A percentile compares a stretch with the other conserved stretches of the same genome.
Evolutionary conservation across 2,888 invertebrate species (phyloP).

Genomic region (Holacanthella duospinosa): DNA sequence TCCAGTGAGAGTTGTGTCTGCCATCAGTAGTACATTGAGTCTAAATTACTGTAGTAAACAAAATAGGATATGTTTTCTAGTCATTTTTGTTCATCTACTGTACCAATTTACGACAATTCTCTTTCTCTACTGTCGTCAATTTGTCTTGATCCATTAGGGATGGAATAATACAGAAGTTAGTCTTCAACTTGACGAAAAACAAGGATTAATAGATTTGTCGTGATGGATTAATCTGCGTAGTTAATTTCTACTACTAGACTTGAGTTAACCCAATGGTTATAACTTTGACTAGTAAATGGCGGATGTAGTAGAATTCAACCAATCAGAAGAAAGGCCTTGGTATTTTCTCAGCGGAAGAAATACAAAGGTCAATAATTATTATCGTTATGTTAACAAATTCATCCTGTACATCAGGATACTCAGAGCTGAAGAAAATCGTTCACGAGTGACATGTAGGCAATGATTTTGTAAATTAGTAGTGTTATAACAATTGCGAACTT

Average conservation of each 20-base stretch:
- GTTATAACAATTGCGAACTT: conserved; percentile 8
- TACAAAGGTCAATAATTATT: neutral
- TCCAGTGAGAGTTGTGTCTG: no score
- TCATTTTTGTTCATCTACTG: neutral
- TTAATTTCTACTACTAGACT: no score
- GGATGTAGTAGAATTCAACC: no score
- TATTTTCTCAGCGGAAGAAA: neutral
- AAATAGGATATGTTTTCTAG: neutral
- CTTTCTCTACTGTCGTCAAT: neutral
- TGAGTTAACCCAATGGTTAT: no score
- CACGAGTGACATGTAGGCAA: no score
- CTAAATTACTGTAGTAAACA: neutral
- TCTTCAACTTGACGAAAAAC: no score
- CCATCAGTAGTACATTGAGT: no score
- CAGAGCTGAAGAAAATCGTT: no score
- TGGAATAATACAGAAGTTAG: no score
- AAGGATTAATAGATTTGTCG: neutral
- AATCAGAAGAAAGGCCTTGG: neutral
- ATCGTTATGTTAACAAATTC: conserved; percentile 6
- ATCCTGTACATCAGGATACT: conserved; percentile 11
- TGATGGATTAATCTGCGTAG: neutral
- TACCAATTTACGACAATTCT: neutral
- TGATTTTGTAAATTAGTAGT: no score
- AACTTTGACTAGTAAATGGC: neutral
- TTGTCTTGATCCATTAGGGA: no score